Evolutionary conservation across 2,797 vertebrate genomes (phyloP), one percentile per base, ranked within the genome.

Genomic region (Pelochelys cantorii): DNA sequence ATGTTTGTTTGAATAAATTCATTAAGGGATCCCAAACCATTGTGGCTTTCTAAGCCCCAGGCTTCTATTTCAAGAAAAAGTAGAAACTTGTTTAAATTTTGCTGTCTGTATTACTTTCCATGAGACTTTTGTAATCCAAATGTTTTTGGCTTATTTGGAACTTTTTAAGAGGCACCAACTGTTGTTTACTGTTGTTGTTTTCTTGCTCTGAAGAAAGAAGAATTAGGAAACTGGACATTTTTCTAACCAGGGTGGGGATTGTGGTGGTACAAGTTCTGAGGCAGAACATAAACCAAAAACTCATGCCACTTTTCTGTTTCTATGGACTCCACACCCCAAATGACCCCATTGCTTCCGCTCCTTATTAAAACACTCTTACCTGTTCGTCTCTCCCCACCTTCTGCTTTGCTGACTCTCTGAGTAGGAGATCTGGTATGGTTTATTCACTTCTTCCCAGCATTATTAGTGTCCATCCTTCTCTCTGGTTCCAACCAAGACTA

Each of bases 221-320:
- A 97, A 95, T 95, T 90, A 94, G 95, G 94, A 93, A 96, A 96
- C 94, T 96, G 95, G 96, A 96, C 93, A 94, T 96, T 95, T 95
- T 0, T 7, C 79, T 96, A 94, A 95, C 95, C 96, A 77, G 42
- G 11, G 23, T 29, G 42, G 74, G 4, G 6, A 52, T 75, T 12
- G 34, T 48, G 48, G 7, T 48, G 42, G 74, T 96, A 86, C 86
- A 90, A 97, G 42, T 95, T 95, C 89, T 94, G 83, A 90, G 94
- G 93, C 77, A 88, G 96, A 75, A 93, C 94, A 94, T 95, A 94
- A 95, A 93, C 92, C 42, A 96, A 34, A 68, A 68, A 37, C 10
- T 4, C 18, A 11, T 8, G 20, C 10, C n/a, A 37, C 20, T 34
- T 37, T 34, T 71, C 65, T 71, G n/a, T 71, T 71, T 37, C 15